Evolutionary conservation across 2,888 invertebrate species (phyloP).

Genomic region (Perizoma affinitatum): DNA sequence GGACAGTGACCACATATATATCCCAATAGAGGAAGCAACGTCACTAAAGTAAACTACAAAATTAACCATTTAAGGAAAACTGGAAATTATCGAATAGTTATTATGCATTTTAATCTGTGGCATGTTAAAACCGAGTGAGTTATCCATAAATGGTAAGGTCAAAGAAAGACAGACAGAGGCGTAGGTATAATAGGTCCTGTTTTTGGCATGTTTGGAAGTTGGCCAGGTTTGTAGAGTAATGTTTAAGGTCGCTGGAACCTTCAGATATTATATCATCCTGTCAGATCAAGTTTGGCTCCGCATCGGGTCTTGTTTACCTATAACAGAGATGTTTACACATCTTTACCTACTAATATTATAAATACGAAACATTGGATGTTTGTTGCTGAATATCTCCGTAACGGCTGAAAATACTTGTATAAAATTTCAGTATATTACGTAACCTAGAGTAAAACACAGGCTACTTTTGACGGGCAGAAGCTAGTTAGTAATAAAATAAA

Average conservation of each 20-base stretch:
- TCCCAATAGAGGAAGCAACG: neutral
- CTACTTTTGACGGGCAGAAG: too few relatives aligned
- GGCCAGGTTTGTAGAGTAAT: slow-evolving; percentile 29
- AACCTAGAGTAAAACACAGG: too few relatives aligned
- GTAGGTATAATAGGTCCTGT: slow-evolving; percentile 16
- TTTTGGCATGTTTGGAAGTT: slow-evolving; percentile 30
- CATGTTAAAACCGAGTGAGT: neutral
- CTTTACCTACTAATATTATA: too few relatives aligned
- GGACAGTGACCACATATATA: neutral
- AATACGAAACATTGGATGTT: too few relatives aligned
- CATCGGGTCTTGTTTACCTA: too few relatives aligned
- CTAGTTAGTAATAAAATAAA: too few relatives aligned
- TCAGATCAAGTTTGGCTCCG: too few relatives aligned
- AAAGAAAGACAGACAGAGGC: slow-evolving; percentile 19
- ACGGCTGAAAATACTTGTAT: too few relatives aligned
- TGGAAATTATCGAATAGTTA: neutral
- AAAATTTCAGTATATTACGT: too few relatives aligned
- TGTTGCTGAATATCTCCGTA: too few relatives aligned
- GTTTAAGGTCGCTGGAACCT: slow-evolving; percentile 7
- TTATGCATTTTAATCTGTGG: neutral
- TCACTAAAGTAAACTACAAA: slow-evolving; percentile 2
- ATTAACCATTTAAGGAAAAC: neutral
- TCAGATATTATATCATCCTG: slow-evolving; percentile 15
- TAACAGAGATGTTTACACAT: too few relatives aligned
- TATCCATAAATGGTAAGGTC: slow-evolving; percentile 22